Evolutionary conservation across 2,113 vertebrate species (phyloP).

Genomic region (Scartelaos histophorus): DNA sequence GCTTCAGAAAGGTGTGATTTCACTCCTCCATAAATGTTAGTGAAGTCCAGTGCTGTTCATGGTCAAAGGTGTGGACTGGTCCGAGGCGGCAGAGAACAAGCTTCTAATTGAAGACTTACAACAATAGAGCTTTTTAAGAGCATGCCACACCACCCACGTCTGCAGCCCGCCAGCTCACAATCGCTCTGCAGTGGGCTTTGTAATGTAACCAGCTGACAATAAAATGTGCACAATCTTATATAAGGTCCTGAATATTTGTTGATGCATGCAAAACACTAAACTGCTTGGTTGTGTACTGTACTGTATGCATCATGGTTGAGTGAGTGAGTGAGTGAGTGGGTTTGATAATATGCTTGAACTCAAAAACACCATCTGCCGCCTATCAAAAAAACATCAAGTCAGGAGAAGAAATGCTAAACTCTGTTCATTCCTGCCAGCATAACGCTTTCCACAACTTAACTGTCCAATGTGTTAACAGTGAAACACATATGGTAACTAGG

Average conservation of each 20-base stretch:
- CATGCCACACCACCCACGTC: slow-evolving; percentile 57
- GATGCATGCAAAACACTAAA: slow-evolving; percentile 14
- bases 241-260: slow-evolving; percentile 19
- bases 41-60: slow-evolving; percentile 6
- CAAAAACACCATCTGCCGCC: slow-evolving; percentile 36
- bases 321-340: not conserved
- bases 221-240: slow-evolving; percentile 14
- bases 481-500: not conserved
- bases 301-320: slow-evolving; percentile 8
- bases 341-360: not conserved
- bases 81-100: slow-evolving; percentile 36
- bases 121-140: slow-evolving; percentile 59
- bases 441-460: not conserved
- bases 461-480: not conserved
- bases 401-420: slow-evolving; percentile 9
- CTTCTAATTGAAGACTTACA: slow-evolving; percentile 36
- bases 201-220: slow-evolving; percentile 39
- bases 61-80: slow-evolving; percentile 23
- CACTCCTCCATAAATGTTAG: not conserved
- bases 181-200: slow-evolving; percentile 43
- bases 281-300: slow-evolving; percentile 1
- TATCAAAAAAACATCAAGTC: slow-evolving; percentile 19
- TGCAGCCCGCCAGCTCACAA: slow-evolving; percentile 44
- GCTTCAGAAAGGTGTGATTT: not conserved
- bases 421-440: not conserved